Evolutionary conservation across 2,113 vertebrate species (phyloP).

Genomic region (Phylloscopus whistleri): DNA sequence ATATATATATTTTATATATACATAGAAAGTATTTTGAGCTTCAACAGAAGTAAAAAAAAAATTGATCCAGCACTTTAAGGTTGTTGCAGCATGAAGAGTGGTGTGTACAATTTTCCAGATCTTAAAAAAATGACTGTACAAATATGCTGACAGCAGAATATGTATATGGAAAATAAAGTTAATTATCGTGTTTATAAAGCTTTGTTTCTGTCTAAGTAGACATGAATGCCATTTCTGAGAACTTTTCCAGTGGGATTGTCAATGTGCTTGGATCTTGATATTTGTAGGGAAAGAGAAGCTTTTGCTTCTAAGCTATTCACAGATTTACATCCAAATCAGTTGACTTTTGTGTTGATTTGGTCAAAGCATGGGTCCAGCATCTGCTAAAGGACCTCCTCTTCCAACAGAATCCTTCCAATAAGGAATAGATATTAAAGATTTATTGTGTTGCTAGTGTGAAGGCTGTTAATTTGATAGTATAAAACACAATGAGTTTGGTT

Average conservation of each 20-base stretch:
- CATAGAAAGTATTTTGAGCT: neutral
- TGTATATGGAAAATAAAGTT: conserved; percentile 43
- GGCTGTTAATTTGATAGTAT: neutral
- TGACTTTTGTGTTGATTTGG: neutral
- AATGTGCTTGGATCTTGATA: rapidly evolving
- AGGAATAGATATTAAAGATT: neutral
- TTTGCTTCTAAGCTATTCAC: neutral
- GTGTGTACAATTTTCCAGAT: neutral
- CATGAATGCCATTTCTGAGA: neutral
- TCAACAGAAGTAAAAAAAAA: neutral
- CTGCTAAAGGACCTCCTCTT: neutral
- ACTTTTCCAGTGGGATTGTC: neutral
- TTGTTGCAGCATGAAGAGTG: neutral
- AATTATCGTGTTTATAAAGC: neutral
- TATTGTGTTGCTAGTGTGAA: neutral
- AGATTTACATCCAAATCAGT: neutral
- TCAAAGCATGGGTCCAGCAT: neutral
- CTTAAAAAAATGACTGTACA: neutral
- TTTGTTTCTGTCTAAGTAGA: neutral
- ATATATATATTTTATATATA: neutral
- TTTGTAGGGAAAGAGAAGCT: neutral
- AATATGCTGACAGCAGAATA: neutral
- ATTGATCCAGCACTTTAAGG: conserved; percentile 1
- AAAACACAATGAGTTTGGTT: neutral
- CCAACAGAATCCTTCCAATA: neutral